Evolutionary conservation across 2,888 invertebrate species (phyloP).

Genomic region (Hirudinaria manillensis): DNA sequence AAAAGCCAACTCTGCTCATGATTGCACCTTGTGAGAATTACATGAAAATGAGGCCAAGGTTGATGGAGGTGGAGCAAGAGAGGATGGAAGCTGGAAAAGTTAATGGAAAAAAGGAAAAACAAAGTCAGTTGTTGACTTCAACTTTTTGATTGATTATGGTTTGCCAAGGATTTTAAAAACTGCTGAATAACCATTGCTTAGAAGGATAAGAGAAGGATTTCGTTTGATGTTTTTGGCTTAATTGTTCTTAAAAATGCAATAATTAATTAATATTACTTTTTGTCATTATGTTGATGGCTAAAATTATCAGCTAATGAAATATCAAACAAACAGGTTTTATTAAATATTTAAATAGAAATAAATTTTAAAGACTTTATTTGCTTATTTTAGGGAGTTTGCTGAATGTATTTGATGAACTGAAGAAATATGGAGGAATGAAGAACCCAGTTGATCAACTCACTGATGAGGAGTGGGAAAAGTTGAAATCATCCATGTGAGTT

Average conservation of each 20-base stretch:
- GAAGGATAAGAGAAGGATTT: not conserved
- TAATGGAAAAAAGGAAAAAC: conserved; percentile 59
- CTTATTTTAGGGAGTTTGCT: conserved; percentile 21
- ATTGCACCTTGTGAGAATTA: conserved; percentile 63
- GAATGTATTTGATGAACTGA: conserved; percentile 39
- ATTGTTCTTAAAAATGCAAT: not conserved
- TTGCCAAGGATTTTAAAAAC: not conserved
- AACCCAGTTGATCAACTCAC: conserved; percentile 51
- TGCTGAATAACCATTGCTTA: not conserved
- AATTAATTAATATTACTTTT: not conserved
- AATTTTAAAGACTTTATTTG: too few species aligned
- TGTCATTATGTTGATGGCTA: not conserved
- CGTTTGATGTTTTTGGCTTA: not conserved
- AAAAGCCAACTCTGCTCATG: conserved; percentile 45
- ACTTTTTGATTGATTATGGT: not conserved
- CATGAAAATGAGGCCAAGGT: conserved; percentile 62
- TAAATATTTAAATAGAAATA: too few species aligned
- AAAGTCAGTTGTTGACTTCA: not conserved
- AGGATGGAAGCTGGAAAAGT: conserved; percentile 60
- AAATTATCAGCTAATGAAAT: not conserved
- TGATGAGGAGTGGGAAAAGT: conserved; percentile 53
- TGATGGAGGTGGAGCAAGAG: conserved; percentile 60
- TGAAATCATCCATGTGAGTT: conserved; percentile 26
- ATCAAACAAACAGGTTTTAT: not conserved
- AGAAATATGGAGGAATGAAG: conserved; percentile 45